Evolutionary conservation across 2,888 invertebrate genomes (phyloP).

Genomic region (Lymantria monacha): DNA sequence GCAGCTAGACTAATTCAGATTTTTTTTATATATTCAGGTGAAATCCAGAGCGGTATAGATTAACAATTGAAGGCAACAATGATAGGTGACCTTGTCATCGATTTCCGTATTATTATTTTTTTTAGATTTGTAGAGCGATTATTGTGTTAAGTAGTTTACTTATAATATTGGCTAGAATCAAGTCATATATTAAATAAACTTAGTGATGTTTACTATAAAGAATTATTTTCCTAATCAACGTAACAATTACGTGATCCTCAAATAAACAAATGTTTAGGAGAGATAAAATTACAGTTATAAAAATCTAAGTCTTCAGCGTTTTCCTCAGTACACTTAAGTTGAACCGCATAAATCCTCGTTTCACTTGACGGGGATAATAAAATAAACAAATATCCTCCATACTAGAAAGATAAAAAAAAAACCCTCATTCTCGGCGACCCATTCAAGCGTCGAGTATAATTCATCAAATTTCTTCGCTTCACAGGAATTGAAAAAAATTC

Average conservation of each 20-base stretch:
- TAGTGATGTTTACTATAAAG: too few species aligned
- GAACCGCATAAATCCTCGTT: slow-evolving; percentile 29
- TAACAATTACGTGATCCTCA: background rate
- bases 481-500: slow-evolving; percentile 29
- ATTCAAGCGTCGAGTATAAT: slow-evolving; percentile 31
- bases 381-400: slow-evolving; percentile 33
- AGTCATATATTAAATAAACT: too few species aligned
- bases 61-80: too few species aligned
- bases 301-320: slow-evolving; percentile 5
- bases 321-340: slow-evolving; percentile 17
- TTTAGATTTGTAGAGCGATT: too few species aligned
- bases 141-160: too few species aligned
- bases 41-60: too few species aligned
- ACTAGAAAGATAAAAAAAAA: slow-evolving; percentile 22
- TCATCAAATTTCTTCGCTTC: slow-evolving; percentile 35
- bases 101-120: too few species aligned
- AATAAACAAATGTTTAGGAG: background rate
- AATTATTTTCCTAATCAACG: too few species aligned
- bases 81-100: too few species aligned
- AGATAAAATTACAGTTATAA: background rate
- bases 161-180: too few species aligned
- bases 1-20: too few species aligned
- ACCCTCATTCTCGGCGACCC: slow-evolving; percentile 13
- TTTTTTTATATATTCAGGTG: too few species aligned
- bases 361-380: slow-evolving; percentile 30